Base-by-base conservation (phyloP, 2,888 invertebrate species). In the Eupithecia subfuscata region DNA sequence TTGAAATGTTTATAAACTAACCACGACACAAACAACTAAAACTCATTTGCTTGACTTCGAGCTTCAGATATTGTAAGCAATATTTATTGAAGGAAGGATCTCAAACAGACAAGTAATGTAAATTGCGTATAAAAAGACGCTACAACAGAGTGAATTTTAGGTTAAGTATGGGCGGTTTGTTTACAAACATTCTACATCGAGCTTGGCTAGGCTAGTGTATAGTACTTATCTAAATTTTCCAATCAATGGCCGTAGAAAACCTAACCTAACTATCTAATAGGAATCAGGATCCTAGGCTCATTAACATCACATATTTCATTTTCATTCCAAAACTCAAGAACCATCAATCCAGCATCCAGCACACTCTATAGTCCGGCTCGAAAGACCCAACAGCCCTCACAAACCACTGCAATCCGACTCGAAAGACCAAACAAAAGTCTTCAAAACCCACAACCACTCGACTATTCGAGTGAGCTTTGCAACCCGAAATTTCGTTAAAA, bases 351-450 rank as follows among this genome's bases (percentile, higher is more conserved):
- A 68, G 22, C 25, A 37, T 9, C 34, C n/a, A 68, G 22, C 25
- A 43, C 68, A 68, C 68, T 67, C 37, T 25, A 64, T 65, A 40
- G 40, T 67, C 22, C 68, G 68, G 43, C 43, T 68, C 68, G 68
- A 72, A 72, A 74, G 71, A 72, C 77, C 79, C 77, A 80, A 79
- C 78, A 79, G 78, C 79, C 74, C 80, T 82, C 78, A 69, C 69
- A 77, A 78, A 76, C 77, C 76, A 79, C 78, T 75, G 75, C 78
- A 65, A 65, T 65, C 37, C 43, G 67, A 22, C 14, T n/a, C 43
- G 67, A 75, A 75, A 73, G 71, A 72, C 77, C 79, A 78, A 80
- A 80, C 78, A 79, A 78, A 80, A 79, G 76, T 76, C 74, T 77
- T 75, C 72, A 78, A 79, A 79, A 74, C 73, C 69, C 67, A 74